phyloP scores from a whole-genome alignment of 2,113 vertebrate genomes.

The Callospermophilus lateralis region DNA sequence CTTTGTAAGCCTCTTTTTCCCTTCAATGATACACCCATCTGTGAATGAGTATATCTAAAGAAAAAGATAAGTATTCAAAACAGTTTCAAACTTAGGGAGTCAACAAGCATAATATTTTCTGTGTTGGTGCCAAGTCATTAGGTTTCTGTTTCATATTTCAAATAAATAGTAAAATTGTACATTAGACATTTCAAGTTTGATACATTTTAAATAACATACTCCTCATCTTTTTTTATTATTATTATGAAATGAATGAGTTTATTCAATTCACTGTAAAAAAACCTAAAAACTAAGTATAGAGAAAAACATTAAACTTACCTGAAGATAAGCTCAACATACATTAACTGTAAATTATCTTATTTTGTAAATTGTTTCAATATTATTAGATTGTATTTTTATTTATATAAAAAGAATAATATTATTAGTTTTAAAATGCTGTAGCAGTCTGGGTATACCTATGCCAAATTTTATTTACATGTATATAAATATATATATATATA shows the following conservation, averaged over 20 bases:
- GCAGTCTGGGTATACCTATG: neutral
- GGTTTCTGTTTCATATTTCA: neutral
- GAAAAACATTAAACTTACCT: neutral
- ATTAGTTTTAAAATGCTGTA: neutral
- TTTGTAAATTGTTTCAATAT: neutral
- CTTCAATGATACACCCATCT: neutral
- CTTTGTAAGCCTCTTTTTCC: neutral
- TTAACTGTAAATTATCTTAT: neutral
- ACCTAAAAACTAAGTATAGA: neutral
- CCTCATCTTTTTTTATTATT: neutral
- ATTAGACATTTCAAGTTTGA: neutral
- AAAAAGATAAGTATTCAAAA: neutral
- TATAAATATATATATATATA: neutral
- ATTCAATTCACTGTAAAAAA: neutral
- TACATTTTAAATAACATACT: neutral
- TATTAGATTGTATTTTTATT: neutral
- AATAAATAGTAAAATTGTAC: neutral
- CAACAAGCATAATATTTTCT: neutral
- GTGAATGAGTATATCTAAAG: neutral
- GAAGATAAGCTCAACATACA: neutral
- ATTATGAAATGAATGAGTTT: neutral
- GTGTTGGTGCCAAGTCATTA: neutral
- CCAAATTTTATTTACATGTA: neutral
- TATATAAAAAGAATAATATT: neutral
- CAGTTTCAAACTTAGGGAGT: neutral